phyloP scores from a whole-genome alignment of 2,888 invertebrate species.

The Lycia hirtaria region DNA sequence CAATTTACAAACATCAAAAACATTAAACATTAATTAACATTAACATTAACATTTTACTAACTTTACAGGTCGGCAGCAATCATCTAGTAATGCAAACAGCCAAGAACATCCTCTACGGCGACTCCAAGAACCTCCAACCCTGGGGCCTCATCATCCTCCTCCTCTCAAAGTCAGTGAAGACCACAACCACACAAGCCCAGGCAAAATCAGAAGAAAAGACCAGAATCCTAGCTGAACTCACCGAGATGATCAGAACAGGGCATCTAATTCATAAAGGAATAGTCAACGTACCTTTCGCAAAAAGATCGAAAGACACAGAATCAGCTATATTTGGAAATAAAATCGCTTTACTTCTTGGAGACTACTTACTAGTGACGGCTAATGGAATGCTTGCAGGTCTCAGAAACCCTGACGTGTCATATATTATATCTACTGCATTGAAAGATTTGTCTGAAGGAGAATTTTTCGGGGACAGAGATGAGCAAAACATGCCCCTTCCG shows the following conservation, averaged over 20 bases:
- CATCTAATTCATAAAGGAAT: slow-evolving; percentile 91
- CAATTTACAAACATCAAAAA: no score
- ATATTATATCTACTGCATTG: slow-evolving; percentile 92
- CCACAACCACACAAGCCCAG: slow-evolving; percentile 85
- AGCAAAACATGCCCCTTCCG: slow-evolving; percentile 90
- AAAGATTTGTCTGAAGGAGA: slow-evolving; percentile 93
- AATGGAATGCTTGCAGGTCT: slow-evolving; percentile 93
- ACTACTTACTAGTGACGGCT: slow-evolving; percentile 93
- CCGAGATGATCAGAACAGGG: slow-evolving; percentile 95
- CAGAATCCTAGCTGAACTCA: slow-evolving; percentile 86
- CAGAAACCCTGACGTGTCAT: slow-evolving; percentile 89
- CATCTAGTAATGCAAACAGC: slow-evolving; percentile 95
- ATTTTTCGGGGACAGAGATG: slow-evolving; percentile 91
- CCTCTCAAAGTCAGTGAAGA: slow-evolving; percentile 90
- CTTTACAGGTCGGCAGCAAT: slow-evolving; percentile 89
- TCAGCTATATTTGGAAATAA: slow-evolving; percentile 95
- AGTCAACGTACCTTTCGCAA: slow-evolving; percentile 79
- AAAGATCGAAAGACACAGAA: slow-evolving; percentile 85
- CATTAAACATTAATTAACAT: no score
- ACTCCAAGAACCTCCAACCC: slow-evolving; percentile 93
- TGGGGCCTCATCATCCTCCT: slow-evolving; percentile 94
- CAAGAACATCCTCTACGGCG: slow-evolving; percentile 92
- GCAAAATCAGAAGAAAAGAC: slow-evolving; percentile 84
- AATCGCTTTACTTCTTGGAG: slow-evolving; percentile 93
- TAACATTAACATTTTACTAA: neutral